Evolutionary conservation across 2,113 vertebrate species (phyloP), one percentile per base, ranked within the genome.

Genomic region (Rhabdornis inornatus): DNA sequence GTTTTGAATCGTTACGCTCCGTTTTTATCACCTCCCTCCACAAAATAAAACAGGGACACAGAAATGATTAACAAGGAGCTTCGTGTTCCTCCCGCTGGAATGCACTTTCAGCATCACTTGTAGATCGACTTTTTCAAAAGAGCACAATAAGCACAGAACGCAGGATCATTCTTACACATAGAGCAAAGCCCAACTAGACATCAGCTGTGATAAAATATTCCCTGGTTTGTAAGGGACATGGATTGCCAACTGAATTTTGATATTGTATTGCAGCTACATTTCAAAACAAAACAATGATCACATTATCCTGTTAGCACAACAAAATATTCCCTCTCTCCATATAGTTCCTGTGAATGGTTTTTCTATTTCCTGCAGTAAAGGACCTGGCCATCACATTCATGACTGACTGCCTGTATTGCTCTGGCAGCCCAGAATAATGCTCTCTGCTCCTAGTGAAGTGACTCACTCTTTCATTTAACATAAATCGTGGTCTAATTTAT

Each of bases 101-200:
- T 23, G 64, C 37, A 30, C 84, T 52, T 77, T 1, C 71, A 64
- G 90, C 31, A 22, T 55, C 83, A 90, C 72, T 64, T 87, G 94
- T 85, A 50, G 87, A 85, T 88, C 12, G 14, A 27, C 76, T 40
- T 85, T 47, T 71, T 70, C 71, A 40, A 4, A 19, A 18, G 59
- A 93, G 59, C 59, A 37, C 1, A 2, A 37, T 1, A 31, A 91
- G 25, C 74, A 60, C 59, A 39, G 39, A 59, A 24, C 3, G 2
- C 1, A 0, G 71, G 2, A 60, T 13, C 37, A 1, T 44, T 52
- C 56, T 35, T 6, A 47, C 35, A 74, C 0, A 0, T 0, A 80
- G 28, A 68, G 50, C 55, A 77, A 30, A 59, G 56, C 82, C 33
- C 63, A 76, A 5, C 13, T 3, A 57, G 33, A 8, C 49, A 40